phyloP scores from a whole-genome alignment of 2,113 vertebrate genomes.

The Archilochus colubris region DNA sequence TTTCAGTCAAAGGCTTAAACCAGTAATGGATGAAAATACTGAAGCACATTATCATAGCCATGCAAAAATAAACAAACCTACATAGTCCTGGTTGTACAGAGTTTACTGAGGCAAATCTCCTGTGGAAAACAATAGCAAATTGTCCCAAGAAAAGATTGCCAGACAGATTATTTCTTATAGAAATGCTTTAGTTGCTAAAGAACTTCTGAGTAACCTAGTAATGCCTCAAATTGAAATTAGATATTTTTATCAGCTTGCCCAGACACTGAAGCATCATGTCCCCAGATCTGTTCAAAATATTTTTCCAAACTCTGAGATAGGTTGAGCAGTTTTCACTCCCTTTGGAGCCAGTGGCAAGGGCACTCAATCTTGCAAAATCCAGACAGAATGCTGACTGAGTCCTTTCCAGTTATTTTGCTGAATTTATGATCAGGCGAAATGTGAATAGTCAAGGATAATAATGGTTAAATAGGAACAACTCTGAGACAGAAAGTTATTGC shows the following conservation, averaged over 20 bases:
- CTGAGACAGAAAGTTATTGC: neutral
- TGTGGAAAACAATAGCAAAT: constrained; percentile 10
- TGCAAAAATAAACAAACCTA: constrained; percentile 37
- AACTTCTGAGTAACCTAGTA: constrained; percentile 10
- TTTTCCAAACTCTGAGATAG: constrained; percentile 38
- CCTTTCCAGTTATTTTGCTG: neutral
- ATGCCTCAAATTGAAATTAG: constrained; percentile 36
- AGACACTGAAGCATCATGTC: constrained; percentile 10
- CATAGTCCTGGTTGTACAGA: neutral
- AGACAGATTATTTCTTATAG: neutral
- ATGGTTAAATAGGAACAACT: neutral
- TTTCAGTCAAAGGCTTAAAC: constrained; percentile 51
- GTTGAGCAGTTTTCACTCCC: neutral
- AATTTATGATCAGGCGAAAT: neutral
- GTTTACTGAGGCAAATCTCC: constrained; percentile 9
- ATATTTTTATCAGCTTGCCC: constrained; percentile 37
- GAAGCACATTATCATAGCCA: constrained; percentile 46
- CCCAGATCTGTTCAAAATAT: constrained; percentile 30
- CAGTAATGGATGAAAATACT: constrained; percentile 55
- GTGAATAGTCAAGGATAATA: neutral
- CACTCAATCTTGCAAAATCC: neutral
- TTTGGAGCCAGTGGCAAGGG: constrained; percentile 22
- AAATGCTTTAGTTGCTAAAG: constrained; percentile 14
- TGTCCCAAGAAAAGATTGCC: neutral
- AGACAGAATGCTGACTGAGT: neutral